A percentile compares a stretch with the other conserved stretches of the same genome.
Conservation (phyloP, 2,113 vertebrate genomes). For the Cottus gobio region DNA sequence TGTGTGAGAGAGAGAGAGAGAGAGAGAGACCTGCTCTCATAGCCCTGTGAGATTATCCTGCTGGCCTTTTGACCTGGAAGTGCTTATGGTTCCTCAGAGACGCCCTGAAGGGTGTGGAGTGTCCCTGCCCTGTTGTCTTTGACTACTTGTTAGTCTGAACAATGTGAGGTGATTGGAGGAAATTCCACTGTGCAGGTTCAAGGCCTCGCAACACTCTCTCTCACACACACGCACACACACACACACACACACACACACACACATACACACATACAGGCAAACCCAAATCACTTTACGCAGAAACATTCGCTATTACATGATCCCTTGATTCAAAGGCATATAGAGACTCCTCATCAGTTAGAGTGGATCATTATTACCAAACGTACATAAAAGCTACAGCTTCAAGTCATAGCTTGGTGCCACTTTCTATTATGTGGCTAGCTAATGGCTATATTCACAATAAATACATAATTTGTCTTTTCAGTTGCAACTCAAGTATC, state of each 20-base stretch:
- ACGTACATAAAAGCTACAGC: neutral
- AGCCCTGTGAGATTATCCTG: slow-evolving; percentile 26
- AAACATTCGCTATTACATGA: neutral
- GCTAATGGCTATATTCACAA: neutral
- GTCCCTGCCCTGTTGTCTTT: slow-evolving; percentile 43
- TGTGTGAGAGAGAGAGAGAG: neutral
- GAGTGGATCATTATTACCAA: neutral
- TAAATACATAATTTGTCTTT: neutral
- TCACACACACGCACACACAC: slow-evolving; percentile 3
- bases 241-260: neutral
- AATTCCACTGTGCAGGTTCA: slow-evolving; percentile 66
- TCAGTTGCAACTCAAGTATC: neutral
- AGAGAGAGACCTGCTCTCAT: neutral
- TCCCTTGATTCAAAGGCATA: neutral
- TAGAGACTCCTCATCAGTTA: neutral
- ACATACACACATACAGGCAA: slow-evolving; percentile 9
- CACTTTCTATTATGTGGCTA: neutral
- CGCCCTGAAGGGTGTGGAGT: slow-evolving; percentile 56
- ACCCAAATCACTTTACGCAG: neutral
- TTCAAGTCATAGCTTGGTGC: neutral
- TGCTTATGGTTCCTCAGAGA: slow-evolving; percentile 66
- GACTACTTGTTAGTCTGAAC: slow-evolving; percentile 59
- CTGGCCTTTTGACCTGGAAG: slow-evolving; percentile 63
- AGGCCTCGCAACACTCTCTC: slow-evolving; percentile 9
- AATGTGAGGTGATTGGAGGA: slow-evolving; percentile 65